These are phyloP conservation scores for Raja brachyura DNA, from an alignment of 2,113 vertebrate species.

Conservation along the genomic window DNA sequence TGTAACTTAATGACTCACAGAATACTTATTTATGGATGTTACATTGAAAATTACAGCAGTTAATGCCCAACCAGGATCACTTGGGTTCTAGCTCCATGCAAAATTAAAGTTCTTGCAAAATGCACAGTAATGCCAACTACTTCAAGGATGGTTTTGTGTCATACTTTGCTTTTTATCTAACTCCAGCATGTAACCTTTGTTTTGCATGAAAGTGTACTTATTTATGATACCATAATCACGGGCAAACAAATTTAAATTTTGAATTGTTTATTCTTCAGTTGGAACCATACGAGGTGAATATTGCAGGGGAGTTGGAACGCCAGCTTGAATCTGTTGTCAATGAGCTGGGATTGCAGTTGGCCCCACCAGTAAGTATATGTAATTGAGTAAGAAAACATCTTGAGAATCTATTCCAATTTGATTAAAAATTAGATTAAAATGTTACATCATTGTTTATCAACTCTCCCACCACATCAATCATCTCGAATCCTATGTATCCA, in stretches of 20 bases:
- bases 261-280: constrained; percentile 56
- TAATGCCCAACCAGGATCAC: not conserved
- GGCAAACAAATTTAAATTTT: not conserved
- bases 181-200: not conserved
- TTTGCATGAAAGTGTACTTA: not conserved
- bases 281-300: constrained; percentile 69
- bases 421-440: not conserved
- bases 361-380: constrained; percentile 55
- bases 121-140: not conserved
- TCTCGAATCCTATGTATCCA: no score
- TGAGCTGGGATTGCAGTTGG: constrained; percentile 68
- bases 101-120: not conserved
- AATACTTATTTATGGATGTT: not conserved
- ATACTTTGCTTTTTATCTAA: not conserved
- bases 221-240: not conserved
- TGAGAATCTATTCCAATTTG: not conserved
- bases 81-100: not conserved
- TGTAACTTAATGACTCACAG: constrained; percentile 46
- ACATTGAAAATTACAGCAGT: not conserved
- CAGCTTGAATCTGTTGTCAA: constrained; percentile 59
- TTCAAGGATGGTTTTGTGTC: not conserved
- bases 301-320: constrained; percentile 68
- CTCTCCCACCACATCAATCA: no score
- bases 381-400: not conserved
- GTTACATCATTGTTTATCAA: not conserved